phyloP scores from a whole-genome alignment of 2,888 invertebrate genomes.

The Chrysolina americana region DNA sequence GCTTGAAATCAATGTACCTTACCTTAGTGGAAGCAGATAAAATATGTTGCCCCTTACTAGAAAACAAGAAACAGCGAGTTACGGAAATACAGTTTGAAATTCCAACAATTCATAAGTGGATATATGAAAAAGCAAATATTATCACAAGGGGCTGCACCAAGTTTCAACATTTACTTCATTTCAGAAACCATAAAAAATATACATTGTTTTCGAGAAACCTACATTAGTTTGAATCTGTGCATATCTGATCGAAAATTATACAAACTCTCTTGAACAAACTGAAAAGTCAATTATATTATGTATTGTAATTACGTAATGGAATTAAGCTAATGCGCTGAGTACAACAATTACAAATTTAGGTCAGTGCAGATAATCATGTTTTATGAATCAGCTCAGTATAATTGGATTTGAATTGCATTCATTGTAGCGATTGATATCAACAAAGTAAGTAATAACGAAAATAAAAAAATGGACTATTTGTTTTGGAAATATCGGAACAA shows the following conservation, averaged over 20 bases:
- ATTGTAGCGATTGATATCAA: not conserved
- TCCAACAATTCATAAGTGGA: not conserved
- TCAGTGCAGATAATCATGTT: constrained; percentile 16
- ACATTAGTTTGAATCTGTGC: no score
- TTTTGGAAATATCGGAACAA: no score
- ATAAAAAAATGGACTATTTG: not conserved
- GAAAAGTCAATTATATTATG: not conserved
- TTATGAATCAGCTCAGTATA: constrained; percentile 29
- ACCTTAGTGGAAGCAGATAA: no score
- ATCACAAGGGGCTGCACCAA: not conserved
- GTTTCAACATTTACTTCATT: not conserved
- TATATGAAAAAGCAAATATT: not conserved
- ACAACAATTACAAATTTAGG: constrained; percentile 28
- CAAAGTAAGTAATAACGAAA: not conserved
- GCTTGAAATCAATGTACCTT: no score
- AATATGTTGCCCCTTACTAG: no score
- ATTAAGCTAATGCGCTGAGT: constrained; percentile 18
- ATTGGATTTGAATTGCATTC: constrained; percentile 26
- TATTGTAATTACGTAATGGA: constrained; percentile 18
- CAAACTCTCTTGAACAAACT: no score
- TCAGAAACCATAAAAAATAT: not conserved
- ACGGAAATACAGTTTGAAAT: not conserved
- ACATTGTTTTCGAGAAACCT: no score
- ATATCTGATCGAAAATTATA: no score
- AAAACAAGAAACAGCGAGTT: no score